Base-by-base conservation (phyloP, 2,888 invertebrate genomes). In the Ophion slaviceki region DNA sequence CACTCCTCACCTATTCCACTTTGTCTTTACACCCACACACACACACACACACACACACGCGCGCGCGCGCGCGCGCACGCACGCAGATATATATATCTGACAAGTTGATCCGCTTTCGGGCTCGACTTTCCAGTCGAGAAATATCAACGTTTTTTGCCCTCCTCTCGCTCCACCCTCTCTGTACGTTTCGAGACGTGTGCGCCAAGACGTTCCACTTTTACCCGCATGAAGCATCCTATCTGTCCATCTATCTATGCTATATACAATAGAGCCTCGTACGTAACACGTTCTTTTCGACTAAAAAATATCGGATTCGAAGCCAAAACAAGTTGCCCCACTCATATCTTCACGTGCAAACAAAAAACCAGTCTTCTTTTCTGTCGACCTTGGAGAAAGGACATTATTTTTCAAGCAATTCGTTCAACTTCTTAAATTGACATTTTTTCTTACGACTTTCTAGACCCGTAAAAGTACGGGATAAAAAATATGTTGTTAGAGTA, bases 41-140 rank as follows among this genome's bases (percentile, higher is more conserved):
- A 24, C 24, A 24, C 24, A 24, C 24, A 24, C 24, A 24, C 24
- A 24, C 24, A 1, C 24, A 1, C 24, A 1, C 24, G 2, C 24
- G 2, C 24, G 2, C 24, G 2, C 24, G 2, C 24, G 2, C 24
- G 1, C 24, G 2, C 24, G 1, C 24, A 1, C 24, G 1, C 24
- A 1, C 24, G 1, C 24, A 1, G 1, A 24, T 1, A 24, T 24
- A 24, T 78, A 85, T 47, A 79, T 85, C 74, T 82, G 85, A 81
- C 85, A 79, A 75, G 74, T 85, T 82, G 81, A 85, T 85, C 81
- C 85, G 78, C 85, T 85, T 82, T 82, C 70, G 78, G 70, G 57
- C 57, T 75, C 78, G 85, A 85, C 81, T 82, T 82, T 82, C 57
- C 36, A 75, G 74, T 80, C 45, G 70, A 79, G 75, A 79, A 81